These are phyloP conservation scores for Podotricha telesiphe DNA, from an alignment of 2,888 invertebrate genomes.

Conservation along the genomic window DNA sequence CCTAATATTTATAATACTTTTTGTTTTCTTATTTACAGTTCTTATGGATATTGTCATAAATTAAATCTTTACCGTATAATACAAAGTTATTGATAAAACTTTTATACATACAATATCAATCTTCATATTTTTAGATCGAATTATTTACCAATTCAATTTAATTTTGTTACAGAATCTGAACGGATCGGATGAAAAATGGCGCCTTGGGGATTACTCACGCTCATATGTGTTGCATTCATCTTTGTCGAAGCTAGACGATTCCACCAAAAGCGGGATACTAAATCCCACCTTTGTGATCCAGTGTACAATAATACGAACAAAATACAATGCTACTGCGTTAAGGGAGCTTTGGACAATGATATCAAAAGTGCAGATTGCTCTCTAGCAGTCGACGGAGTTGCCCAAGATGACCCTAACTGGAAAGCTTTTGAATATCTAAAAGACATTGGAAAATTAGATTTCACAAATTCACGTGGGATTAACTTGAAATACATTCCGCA, in stretches of 20 bases:
- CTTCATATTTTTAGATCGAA: slow-evolving; percentile 18
- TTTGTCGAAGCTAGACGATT: slow-evolving; percentile 60
- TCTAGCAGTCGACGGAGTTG: slow-evolving; percentile 84
- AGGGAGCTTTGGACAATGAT: slow-evolving; percentile 49
- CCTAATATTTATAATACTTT: too few species aligned
- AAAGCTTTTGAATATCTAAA: slow-evolving; percentile 85
- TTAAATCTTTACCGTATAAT: background rate
- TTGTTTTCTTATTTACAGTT: background rate
- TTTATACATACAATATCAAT: background rate
- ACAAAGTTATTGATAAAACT: background rate
- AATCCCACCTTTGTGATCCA: slow-evolving; percentile 63
- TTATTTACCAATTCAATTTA: slow-evolving; percentile 11
- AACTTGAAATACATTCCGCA: slow-evolving; percentile 87
- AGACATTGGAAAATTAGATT: slow-evolving; percentile 84
- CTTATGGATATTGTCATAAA: background rate
- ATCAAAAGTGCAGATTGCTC: slow-evolving; percentile 88
- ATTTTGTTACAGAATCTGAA: slow-evolving; percentile 56
- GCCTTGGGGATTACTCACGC: slow-evolving; percentile 58
- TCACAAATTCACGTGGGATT: slow-evolving; percentile 86
- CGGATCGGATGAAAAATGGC: slow-evolving; percentile 54
- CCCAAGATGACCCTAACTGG: slow-evolving; percentile 86
- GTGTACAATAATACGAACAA: slow-evolving; percentile 60
- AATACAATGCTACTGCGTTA: slow-evolving; percentile 69
- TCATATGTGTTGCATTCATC: slow-evolving; percentile 56
- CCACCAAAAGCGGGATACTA: slow-evolving; percentile 59